phyloP scores from a whole-genome alignment of 2,113 vertebrate genomes.

The Odontophorus gujanensis region DNA sequence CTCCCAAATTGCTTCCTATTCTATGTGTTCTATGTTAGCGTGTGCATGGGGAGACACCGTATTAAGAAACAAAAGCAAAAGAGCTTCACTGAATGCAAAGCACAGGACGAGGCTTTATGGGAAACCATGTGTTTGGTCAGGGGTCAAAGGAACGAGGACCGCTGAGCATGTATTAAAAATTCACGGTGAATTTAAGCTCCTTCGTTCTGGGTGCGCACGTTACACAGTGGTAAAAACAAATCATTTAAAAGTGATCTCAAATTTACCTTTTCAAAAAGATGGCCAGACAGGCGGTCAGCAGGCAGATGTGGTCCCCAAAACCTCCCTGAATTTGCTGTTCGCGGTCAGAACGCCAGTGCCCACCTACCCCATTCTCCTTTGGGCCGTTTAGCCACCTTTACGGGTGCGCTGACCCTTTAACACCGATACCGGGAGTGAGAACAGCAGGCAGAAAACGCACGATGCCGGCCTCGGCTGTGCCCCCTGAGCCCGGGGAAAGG shows the following conservation, averaged over 20 bases:
- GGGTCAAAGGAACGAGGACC: neutral
- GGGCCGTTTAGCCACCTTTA: too few species aligned
- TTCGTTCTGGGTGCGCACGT: neutral
- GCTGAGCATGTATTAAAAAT: neutral
- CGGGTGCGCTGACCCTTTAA: neutral
- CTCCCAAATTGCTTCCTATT: neutral
- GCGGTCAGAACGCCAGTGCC: neutral
- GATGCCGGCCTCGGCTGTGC: neutral
- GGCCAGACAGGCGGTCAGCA: neutral
- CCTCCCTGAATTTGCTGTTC: neutral
- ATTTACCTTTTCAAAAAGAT: neutral
- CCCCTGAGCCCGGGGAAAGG: neutral
- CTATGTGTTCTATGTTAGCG: neutral
- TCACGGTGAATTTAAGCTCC: neutral
- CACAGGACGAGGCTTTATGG: neutral
- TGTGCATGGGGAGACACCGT: neutral
- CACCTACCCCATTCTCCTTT: neutral
- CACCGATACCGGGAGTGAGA: fast-evolving
- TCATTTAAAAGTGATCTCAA: neutral
- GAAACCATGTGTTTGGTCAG: neutral
- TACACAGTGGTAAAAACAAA: neutral
- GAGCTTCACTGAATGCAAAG: neutral
- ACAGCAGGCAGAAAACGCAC: neutral
- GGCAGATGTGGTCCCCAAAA: neutral
- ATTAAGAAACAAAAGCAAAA: neutral